Base-by-base conservation (phyloP, 1,140 invertebrate species). In the Drosophila guanche region DNA sequence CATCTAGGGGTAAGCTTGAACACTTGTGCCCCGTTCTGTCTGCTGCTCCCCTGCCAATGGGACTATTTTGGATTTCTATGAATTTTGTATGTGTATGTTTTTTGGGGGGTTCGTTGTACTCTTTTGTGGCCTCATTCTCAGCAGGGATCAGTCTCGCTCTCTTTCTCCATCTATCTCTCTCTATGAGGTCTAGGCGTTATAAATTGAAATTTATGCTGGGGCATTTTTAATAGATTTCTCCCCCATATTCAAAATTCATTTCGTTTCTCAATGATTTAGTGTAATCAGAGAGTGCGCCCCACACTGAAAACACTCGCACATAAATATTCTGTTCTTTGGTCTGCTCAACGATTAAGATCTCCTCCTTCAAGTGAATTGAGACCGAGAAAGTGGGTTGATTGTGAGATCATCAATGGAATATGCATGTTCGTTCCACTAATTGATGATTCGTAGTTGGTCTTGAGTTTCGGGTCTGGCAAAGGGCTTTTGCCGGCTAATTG, bases 131-230 rank as follows among this genome's bases (percentile, higher is more conserved):
- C 66, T 68, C 51, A 56, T 69, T 69, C 68, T 37, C 63, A 10
- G 25, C 20, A 37, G 48, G 58, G 62, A 68, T 56, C 43, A 10
- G 16, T 68, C 42, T 51, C 40, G 4, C 46, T 41, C 23, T 33
- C 54, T 57, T 37, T 47, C 45, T 54, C 43, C 51, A 20, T 20
- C 16, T 20, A 20, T 25, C n/a, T 14, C 45, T 51, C 20, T 54
- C 12, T 50, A 45, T 78, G 75, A 54, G 70, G 70, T 65, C 79
- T 68, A 77, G 81, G 78, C 81, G 67, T 85, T 63, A 86, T 83
- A 88, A 88, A 88, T 88, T 88, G 78, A 88, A 83, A 88, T 88
- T 88, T 88, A 88, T 86, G 83, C 83, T 79, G 83, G 75, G 58
- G 45, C 83, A 88, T 72, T 86, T 88, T 86, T 83, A 88, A 88